A percentile compares a stretch with the other conserved stretches of the same genome.
phyloP scores from a whole-genome alignment of 1,140 invertebrate genomes.

The Portunus trituberculatus region DNA sequence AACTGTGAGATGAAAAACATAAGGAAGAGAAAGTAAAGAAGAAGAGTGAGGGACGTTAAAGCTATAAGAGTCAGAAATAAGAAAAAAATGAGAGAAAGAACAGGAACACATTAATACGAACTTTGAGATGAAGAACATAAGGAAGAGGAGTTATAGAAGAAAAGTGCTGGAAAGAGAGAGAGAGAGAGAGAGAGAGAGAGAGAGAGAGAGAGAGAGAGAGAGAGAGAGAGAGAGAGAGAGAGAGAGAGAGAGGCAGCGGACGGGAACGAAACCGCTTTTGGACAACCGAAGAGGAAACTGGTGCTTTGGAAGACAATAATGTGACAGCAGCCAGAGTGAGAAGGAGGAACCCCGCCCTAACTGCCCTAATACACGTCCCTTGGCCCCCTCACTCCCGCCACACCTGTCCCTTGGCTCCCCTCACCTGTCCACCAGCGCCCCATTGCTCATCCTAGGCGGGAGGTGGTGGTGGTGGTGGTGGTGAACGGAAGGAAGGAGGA shows the following conservation, averaged over 20 bases:
- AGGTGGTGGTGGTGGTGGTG: background rate
- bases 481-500: background rate
- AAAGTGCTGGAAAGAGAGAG: background rate
- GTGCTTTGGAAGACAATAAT: slow-evolving; percentile 10
- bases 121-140: background rate
- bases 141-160: background rate
- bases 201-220: background rate
- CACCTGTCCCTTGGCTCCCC: background rate
- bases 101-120: no score
- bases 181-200: background rate
- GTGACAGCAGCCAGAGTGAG: background rate
- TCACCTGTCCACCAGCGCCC: background rate
- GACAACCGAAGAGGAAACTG: background rate
- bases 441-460: background rate
- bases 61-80: background rate
- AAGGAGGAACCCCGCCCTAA: background rate
- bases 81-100: no score
- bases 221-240: background rate
- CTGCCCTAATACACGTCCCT: background rate
- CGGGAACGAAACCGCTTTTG: background rate
- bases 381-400: background rate
- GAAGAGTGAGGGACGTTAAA: no score
- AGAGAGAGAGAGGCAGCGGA: background rate
- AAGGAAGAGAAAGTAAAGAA: background rate
- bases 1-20: background rate